Percentiles rank a stretch among this genome's conserved stretches.
Conservation (phyloP, 2,113 vertebrate genomes). For the Myrmecobius fasciatus region DNA sequence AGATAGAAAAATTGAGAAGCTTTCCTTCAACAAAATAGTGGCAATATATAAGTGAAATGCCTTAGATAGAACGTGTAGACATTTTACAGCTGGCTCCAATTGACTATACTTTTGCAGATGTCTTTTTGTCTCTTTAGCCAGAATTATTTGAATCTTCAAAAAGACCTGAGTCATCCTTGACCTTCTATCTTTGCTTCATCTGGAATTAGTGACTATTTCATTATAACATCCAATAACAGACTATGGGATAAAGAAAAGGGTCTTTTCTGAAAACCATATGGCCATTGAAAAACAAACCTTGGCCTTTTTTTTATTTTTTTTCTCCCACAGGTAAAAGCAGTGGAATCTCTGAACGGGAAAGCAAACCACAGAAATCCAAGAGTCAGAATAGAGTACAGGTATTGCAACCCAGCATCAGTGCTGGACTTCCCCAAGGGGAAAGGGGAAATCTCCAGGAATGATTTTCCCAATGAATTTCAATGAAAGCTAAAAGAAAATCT, state of each 20-base stretch:
- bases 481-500: background rate
- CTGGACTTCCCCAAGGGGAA: background rate
- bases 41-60: background rate
- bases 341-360: background rate
- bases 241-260: background rate
- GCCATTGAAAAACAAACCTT: background rate
- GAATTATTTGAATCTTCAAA: background rate
- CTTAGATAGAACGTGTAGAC: background rate
- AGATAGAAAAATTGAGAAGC: background rate
- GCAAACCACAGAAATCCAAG: background rate
- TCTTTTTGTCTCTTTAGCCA: background rate
- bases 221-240: background rate
- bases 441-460: background rate
- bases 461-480: background rate
- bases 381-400: background rate
- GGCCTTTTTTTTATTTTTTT: background rate
- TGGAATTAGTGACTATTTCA: background rate
- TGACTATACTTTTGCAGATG: background rate
- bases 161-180: background rate
- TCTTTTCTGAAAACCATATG: background rate
- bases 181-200: background rate
- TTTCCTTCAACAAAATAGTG: background rate
- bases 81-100: background rate
- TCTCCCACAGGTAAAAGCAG: background rate
- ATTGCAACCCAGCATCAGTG: background rate